These are phyloP conservation scores for Charina bottae DNA, from an alignment of 2,113 vertebrate genomes.

Conservation along the genomic window DNA sequence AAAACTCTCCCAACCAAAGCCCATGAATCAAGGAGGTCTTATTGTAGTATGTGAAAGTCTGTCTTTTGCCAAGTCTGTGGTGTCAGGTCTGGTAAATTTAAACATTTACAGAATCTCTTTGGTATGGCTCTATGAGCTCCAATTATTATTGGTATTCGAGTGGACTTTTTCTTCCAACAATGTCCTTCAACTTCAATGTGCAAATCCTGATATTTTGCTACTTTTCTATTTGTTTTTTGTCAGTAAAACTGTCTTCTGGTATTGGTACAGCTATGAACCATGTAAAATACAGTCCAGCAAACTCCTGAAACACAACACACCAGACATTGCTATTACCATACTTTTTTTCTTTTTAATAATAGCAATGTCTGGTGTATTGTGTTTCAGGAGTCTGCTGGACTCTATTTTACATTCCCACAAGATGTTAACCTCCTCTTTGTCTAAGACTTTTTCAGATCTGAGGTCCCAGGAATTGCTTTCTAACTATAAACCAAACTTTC, in stretches of 20 bases:
- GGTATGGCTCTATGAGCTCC: neutral
- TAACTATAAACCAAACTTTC: neutral
- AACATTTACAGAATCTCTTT: neutral
- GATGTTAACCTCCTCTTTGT: neutral
- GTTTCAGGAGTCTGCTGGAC: neutral
- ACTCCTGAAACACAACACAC: no score
- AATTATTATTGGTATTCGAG: neutral
- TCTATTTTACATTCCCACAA: neutral
- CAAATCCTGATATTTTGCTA: neutral
- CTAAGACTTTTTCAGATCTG: neutral
- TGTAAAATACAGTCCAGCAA: no score
- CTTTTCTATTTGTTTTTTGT: neutral
- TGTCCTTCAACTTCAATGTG: neutral
- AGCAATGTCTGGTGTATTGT: neutral
- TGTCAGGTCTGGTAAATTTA: neutral
- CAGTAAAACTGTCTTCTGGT: neutral
- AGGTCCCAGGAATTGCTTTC: neutral
- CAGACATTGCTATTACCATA: no score
- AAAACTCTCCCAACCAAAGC: neutral
- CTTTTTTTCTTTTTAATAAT: neutral
- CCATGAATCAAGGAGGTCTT: neutral
- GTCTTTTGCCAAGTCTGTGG: neutral
- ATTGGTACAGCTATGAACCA: neutral
- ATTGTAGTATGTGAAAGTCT: neutral
- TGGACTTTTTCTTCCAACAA: neutral